These are phyloP conservation scores for Pristionchus mayeri DNA, from an alignment of 2,888 invertebrate genomes.

Conservation along the genomic window DNA sequence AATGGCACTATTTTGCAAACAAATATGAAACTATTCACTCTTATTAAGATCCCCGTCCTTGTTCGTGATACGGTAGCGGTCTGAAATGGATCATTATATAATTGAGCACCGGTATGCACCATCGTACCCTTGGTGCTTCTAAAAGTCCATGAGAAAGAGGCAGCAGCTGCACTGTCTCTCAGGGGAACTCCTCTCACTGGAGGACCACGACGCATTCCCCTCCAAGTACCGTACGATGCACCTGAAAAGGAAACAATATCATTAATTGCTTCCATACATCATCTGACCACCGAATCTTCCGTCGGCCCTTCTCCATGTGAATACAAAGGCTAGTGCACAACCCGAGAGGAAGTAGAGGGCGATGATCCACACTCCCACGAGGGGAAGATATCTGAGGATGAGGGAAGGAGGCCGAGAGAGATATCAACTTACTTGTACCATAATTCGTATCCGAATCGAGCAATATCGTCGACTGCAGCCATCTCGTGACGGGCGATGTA, in stretches of 20 bases:
- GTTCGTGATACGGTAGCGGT: slow-evolving; percentile 45
- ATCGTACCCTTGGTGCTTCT: slow-evolving; percentile 42
- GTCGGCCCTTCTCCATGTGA: slow-evolving; percentile 34
- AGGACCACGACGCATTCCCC: neutral
- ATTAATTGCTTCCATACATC: neutral
- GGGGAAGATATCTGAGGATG: slow-evolving; percentile 22
- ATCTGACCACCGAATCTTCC: slow-evolving; percentile 32
- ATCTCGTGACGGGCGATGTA: neutral
- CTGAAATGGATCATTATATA: slow-evolving; percentile 28
- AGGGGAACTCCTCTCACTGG: neutral
- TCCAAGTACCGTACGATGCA: neutral
- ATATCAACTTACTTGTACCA: slow-evolving; percentile 45
- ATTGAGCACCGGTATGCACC: neutral
- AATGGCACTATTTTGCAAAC: neutral
- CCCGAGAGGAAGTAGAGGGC: slow-evolving; percentile 1
- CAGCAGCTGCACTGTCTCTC: slow-evolving; percentile 39
- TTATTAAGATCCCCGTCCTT: slow-evolving; percentile 45
- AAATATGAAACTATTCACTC: neutral
- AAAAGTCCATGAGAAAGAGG: slow-evolving; percentile 48
- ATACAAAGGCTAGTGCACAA: slow-evolving; percentile 18
- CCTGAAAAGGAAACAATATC: neutral
- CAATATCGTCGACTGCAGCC: neutral
- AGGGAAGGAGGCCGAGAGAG: no score
- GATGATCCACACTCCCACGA: neutral
- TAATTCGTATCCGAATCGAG: neutral